phyloP scores from a whole-genome alignment of 2,888 invertebrate genomes.

The Oasisia sp. region DNA sequence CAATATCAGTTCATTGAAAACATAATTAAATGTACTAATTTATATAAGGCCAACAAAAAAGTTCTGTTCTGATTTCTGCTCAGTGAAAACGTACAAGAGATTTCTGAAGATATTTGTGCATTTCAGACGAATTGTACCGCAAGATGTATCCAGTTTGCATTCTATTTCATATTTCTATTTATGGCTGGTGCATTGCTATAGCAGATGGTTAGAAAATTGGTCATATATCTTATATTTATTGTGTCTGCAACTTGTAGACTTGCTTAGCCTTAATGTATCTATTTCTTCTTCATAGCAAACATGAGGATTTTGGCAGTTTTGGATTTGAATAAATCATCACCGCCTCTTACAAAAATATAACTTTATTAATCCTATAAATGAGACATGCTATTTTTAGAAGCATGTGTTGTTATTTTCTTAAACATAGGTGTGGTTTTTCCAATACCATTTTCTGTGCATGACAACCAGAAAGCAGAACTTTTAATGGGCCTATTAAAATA shows the following conservation, averaged over 20 bases:
- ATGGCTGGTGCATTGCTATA: too few relatives aligned
- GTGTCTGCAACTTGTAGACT: too few relatives aligned
- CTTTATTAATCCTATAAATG: too few relatives aligned
- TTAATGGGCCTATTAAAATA: neutral
- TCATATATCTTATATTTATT: neutral
- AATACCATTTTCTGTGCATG: neutral
- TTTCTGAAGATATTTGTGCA: neutral
- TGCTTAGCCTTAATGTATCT: neutral
- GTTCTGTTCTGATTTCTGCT: neutral
- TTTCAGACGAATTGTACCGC: neutral
- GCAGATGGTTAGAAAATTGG: too few relatives aligned
- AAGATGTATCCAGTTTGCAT: neutral
- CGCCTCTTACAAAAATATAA: too few relatives aligned
- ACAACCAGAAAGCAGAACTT: neutral
- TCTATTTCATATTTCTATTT: too few relatives aligned
- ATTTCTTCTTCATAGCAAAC: neutral
- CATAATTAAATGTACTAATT: neutral
- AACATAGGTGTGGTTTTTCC: too few relatives aligned
- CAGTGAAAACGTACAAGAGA: neutral
- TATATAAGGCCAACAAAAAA: constrained; percentile 9
- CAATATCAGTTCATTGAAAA: neutral
- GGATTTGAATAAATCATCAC: too few relatives aligned
- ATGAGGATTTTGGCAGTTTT: too few relatives aligned
- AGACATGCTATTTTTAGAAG: too few relatives aligned
- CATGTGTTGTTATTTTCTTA: too few relatives aligned